Percentiles rank a stretch among this genome's conserved stretches.
Evolutionary conservation across 1,140 invertebrate species (phyloP).

Genomic region (Leptoteleia sp.): DNA sequence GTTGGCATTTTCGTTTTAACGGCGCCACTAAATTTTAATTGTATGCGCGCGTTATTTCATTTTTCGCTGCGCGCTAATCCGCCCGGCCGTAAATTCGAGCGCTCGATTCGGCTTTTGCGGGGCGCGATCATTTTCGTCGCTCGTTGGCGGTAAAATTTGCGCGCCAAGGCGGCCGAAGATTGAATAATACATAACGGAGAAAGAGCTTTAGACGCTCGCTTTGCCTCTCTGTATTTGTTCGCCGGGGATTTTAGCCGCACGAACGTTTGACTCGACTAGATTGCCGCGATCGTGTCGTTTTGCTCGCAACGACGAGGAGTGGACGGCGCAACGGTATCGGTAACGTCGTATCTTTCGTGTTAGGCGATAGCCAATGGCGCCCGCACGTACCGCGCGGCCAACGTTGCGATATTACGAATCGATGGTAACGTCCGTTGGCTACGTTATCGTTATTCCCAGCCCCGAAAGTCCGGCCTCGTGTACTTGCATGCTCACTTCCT

Average conservation of each 20-base stretch:
- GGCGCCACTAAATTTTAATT: slow-evolving; percentile 23
- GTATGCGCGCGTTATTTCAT: slow-evolving; percentile 1
- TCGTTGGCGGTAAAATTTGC: not conserved
- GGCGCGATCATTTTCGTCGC: not conserved
- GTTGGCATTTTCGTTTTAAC: slow-evolving; percentile 18
- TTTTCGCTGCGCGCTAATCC: not conserved
- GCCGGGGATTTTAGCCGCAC: too few species aligned
- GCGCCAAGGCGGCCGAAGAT: slow-evolving; percentile 14
- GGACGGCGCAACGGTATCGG: too few species aligned
- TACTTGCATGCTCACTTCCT: slow-evolving; percentile 55
- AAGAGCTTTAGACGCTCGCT: not conserved
- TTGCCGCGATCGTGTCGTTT: too few species aligned
- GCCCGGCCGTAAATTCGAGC: not conserved
- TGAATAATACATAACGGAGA: slow-evolving; percentile 34
- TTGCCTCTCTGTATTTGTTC: slow-evolving; percentile 32
- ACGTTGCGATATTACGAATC: too few species aligned
- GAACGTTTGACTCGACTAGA: too few species aligned
- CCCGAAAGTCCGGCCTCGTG: too few species aligned
- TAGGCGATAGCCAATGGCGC: too few species aligned
- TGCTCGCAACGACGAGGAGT: too few species aligned
- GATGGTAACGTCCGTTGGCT: too few species aligned
- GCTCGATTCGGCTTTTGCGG: not conserved
- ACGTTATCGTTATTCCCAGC: too few species aligned
- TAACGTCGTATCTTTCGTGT: too few species aligned
- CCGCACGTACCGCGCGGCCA: too few species aligned